A percentile compares a stretch with the other conserved stretches of the same genome.
These are phyloP conservation scores for Pollenia angustigena DNA, from an alignment of 2,888 invertebrate genomes.

Conservation along the genomic window DNA sequence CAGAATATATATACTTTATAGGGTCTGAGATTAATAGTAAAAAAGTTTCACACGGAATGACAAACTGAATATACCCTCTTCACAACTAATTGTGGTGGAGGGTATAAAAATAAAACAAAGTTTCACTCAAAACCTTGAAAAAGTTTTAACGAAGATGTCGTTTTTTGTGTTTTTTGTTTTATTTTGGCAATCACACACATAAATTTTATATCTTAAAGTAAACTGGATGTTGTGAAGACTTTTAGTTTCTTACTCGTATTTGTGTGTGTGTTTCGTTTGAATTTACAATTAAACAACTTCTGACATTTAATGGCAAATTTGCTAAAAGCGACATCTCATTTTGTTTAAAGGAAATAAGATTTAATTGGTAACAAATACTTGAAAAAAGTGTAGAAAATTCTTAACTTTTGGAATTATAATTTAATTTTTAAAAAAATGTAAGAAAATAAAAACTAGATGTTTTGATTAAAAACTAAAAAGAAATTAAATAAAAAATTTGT, in stretches of 20 bases:
- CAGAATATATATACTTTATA: too few species aligned
- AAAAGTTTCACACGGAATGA: too few species aligned
- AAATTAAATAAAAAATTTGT: too few species aligned
- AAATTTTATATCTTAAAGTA: background rate
- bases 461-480: too few species aligned
- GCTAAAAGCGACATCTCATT: conserved; percentile 27
- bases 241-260: background rate
- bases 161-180: background rate
- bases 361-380: conserved; percentile 34
- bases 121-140: conserved; percentile 37
- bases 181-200: conserved; percentile 6
- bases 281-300: conserved; percentile 44
- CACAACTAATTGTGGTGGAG: too few species aligned
- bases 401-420: too few species aligned
- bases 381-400: background rate
- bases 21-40: too few species aligned
- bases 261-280: background rate
- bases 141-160: conserved; percentile 44
- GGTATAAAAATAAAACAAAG: background rate
- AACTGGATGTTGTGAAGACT: background rate
- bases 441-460: too few species aligned
- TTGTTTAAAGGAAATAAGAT: background rate
- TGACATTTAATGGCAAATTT: conserved; percentile 62
- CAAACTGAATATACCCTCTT: too few species aligned
- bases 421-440: too few species aligned